A percentile compares a stretch with the other conserved stretches of the same genome.
These are phyloP conservation scores for Trogon surrucura DNA, from an alignment of 2,113 vertebrate species.

Conservation along the genomic window DNA sequence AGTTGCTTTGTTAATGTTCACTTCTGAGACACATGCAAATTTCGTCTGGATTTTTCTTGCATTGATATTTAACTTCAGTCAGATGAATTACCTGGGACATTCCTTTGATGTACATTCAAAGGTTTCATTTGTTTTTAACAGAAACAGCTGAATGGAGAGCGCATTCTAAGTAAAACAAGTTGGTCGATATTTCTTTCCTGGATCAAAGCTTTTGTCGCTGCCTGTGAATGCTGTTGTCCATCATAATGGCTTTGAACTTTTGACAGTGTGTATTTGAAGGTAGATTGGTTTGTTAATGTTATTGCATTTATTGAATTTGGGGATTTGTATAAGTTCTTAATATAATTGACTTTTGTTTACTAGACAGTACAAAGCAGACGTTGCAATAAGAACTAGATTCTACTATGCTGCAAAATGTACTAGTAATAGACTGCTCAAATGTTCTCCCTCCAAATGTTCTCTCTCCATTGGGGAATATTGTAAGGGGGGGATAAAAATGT, in stretches of 20 bases:
- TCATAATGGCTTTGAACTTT: slow-evolving; percentile 57
- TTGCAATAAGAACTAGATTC: neutral
- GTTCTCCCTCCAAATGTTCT: neutral
- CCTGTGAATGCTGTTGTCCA: neutral
- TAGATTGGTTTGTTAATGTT: slow-evolving; percentile 46
- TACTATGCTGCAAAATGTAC: neutral
- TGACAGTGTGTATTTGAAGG: slow-evolving; percentile 8
- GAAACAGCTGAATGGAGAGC: slow-evolving; percentile 19
- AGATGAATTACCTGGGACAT: slow-evolving; percentile 21
- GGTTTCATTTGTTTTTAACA: slow-evolving; percentile 36
- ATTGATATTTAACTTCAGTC: neutral
- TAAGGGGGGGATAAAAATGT: neutral
- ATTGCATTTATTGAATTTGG: slow-evolving; percentile 22
- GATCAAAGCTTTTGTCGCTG: slow-evolving; percentile 46
- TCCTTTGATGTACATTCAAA: slow-evolving; percentile 61
- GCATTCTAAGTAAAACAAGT: slow-evolving; percentile 1
- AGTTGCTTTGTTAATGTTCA: neutral
- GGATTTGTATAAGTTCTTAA: slow-evolving; percentile 23
- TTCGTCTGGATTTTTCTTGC: slow-evolving; percentile 25
- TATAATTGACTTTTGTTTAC: slow-evolving; percentile 29
- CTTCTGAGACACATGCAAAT: slow-evolving; percentile 36
- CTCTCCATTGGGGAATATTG: neutral
- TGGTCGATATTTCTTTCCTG: slow-evolving; percentile 25
- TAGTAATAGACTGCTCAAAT: neutral
- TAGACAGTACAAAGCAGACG: neutral